Percentiles rank a stretch among this genome's conserved stretches.
phyloP scores from a whole-genome alignment of 2,113 vertebrate genomes.

The Podarcis muralis region DNA sequence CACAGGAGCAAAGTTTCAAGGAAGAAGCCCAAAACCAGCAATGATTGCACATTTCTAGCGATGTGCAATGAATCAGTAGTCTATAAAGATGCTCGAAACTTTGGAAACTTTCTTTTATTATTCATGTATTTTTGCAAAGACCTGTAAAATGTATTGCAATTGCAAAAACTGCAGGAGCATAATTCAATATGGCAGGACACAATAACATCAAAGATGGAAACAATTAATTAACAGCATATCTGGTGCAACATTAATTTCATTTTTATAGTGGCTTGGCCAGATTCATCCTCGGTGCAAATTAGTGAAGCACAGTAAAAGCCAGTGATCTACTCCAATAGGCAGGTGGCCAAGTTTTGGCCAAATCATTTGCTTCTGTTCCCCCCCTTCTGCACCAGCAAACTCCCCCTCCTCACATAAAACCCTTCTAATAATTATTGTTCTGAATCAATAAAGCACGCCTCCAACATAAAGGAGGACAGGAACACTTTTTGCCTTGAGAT shows the following conservation, averaged over 20 bases:
- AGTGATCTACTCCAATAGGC: not conserved
- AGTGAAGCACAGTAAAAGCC: not conserved
- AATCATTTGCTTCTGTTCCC: not conserved
- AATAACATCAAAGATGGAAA: not conserved
- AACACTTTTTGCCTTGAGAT: not conserved
- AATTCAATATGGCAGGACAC: not conserved
- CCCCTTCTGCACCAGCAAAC: not conserved
- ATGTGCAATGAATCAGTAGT: constrained; percentile 43
- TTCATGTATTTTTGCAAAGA: not conserved
- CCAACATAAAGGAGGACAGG: not conserved
- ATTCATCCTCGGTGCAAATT: constrained; percentile 1
- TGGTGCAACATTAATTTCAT: not conserved
- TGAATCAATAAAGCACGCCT: not conserved
- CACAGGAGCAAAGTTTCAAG: constrained; percentile 42
- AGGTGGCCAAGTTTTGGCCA: not conserved
- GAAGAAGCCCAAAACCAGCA: constrained; percentile 26
- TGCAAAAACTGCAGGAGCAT: not conserved
- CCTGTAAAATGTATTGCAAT: constrained; percentile 15
- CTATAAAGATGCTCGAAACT: constrained; percentile 34
- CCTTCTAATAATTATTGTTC: not conserved
- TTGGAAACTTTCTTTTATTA: constrained; percentile 11
- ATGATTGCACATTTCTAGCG: constrained; percentile 35
- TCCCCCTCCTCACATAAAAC: not conserved
- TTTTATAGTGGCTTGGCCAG: not conserved
- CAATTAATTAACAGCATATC: not conserved